Evolutionary conservation across 2,113 vertebrate species (phyloP), one percentile per base, ranked within the genome.

Genomic region (Aspiorhynchus laticeps): DNA sequence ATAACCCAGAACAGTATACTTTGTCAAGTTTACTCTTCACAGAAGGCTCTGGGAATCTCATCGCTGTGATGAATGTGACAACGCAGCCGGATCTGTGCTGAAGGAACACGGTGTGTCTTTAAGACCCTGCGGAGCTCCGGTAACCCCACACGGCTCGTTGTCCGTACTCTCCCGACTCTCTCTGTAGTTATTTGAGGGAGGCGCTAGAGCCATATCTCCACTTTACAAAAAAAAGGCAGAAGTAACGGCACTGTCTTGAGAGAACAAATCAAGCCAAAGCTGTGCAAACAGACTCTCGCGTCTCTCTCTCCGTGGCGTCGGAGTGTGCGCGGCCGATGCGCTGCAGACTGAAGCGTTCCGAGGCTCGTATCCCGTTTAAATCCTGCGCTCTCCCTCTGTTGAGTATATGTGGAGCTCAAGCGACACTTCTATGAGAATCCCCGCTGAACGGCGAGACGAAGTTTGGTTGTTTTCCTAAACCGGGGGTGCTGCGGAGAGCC

Each of bases 111-210:
- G 87, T 85, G 91, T 91, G 90, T 89, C 92, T 95, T 92, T 95
- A 95, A 93, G 95, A 95, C 95, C 95, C 94, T 89, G 95, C 92
- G 94, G 94, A 93, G 90, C 88, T 85, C 89, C 15, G 87, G 73
- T 77, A 93, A 93, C 86, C 93, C 94, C 92, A 93, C 87, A 91
- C 91, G 93, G 92, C 90, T 86, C 92, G 92, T 92, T 93, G 93
- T 92, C 90, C 93, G 91, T 93, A 92, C 93, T 93, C 94, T 94
- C 91, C 90, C 0, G 93, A 94, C 92, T 92, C 92, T 93, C 91
- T 93, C 93, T 84, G 69, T 90, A 91, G 93, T 95, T 94, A 92
- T 95, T 93, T 95, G 93, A 92, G 93, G 94, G 95, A 95, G 95
- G 94, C 95, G 94, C 94, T 94, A 93, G 89, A 93, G 93, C 93